Evolutionary conservation across 2,888 invertebrate species (phyloP), one percentile per base, ranked within the genome.

Genomic region (Dolichopus griseipennis): DNA sequence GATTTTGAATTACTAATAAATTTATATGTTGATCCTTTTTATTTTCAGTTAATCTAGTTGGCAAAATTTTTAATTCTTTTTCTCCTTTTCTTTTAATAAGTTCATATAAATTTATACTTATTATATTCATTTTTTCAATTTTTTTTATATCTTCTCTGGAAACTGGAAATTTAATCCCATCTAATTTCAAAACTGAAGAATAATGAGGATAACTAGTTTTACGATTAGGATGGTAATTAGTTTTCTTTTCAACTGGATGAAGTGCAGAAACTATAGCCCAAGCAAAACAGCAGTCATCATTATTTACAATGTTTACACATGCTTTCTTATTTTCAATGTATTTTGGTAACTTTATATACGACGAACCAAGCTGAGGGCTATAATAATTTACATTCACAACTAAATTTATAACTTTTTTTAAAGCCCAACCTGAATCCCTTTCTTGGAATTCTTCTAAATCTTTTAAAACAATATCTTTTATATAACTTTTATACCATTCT

Each of bases 401-500:
- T 20, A 61, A 9, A 18, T 61, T n/a, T n/a, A 62, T 22, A 20
- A 66, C 9, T 62, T 15, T 33, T 20, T n/a, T 10, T 27, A 75
- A 66, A 1, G 72, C 65, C 74, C 73, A 74, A 2, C 74, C 74
- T 22, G 69, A 71, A 21, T 72, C 71, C 5, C 69, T 68, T 21
- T 75, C 73, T 66, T 74, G 72, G 68, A 75, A 75, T 66, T 74
- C 73, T 68, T 75, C 73, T 22, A 65, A 18, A 9, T 41, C 1
- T 41, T 15, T 41, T 41, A 41, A 41, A 27, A 27, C 27, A 27
- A 27, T 27, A 27, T 27, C 27, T 27, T 27, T 27, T 27, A 27
- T 27, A 27, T 27, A 27, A 27, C 27, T 27, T 27, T 27, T 27
- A 27, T 27, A 27, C 27, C 27, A 27, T 27, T 27, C 27, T 27